Base-by-base conservation (phyloP, 1,140 invertebrate genomes). In the Drosophila mauritiana region DNA sequence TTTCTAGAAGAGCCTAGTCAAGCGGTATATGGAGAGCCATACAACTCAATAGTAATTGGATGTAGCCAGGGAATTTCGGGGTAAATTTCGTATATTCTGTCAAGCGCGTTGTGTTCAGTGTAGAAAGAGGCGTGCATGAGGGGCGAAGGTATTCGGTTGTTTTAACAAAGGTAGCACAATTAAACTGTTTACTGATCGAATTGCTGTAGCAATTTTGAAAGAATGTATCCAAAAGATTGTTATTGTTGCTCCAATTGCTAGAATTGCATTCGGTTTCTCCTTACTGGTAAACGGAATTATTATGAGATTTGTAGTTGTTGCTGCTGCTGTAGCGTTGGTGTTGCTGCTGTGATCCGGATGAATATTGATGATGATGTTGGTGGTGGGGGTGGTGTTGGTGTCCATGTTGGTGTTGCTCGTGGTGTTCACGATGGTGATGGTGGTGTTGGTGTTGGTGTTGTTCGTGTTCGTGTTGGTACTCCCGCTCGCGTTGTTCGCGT, bases 281-380 rank as follows among this genome's bases (percentile, higher is more conserved):
- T 91, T 90, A 91, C 78, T 91, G 90, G 90, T 91, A 91, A 91
- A 91, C 90, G 90, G 90, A 91, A 91, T 91, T 91, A 91, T 91
- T 84, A 91, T 91, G 83, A 78, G 67, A 69, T 80, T 91, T 91
- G 69, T 86, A 91, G 88, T 80, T 89, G 64, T 77, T 77, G 74
- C 78, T 84, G 59, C 72, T 77, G 73, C 61, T 86, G 78, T 86
- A 88, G 80, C 84, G 84, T 49, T 83, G 68, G 17, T 80, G 69
- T 54, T 80, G 83, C 55, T 84, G 80, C 46, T 84, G 80, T 80
- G 78, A 70, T 82, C 65, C 52, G 57, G 77, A 78, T 45, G 73
- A 25, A 34, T 77, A 73, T 46, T 70, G 78, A 1, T 64, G 68
- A 22, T 81, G 61, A 20, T 79, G 69, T 15, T 61, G 80, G 0